phyloP scores from a whole-genome alignment of 2,113 vertebrate species.

The Clarias gariepinus region DNA sequence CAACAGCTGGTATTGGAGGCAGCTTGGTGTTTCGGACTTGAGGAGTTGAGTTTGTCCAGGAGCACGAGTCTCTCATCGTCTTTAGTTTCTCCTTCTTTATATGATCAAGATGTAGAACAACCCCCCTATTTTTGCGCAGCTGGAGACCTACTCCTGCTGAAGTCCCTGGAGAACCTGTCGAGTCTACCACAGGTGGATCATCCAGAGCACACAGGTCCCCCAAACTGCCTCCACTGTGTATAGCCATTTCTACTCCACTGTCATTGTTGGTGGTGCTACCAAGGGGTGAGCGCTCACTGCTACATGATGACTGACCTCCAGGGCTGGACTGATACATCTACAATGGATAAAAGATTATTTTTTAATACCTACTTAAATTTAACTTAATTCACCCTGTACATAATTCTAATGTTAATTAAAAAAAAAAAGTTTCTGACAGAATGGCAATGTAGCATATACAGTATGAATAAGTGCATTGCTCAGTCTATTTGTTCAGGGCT shows the following conservation, averaged over 20 bases:
- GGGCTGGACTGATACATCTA: constrained; percentile 98
- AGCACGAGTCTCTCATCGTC: constrained; percentile 89
- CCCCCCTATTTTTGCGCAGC: constrained; percentile 80
- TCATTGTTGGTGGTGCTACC: constrained; percentile 94
- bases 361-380: not conserved
- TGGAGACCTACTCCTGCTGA: constrained; percentile 84
- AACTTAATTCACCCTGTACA: not conserved
- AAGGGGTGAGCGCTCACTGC: constrained; percentile 96
- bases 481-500: not conserved
- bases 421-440: not conserved
- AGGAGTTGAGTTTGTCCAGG: constrained; percentile 83
- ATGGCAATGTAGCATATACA: not conserved
- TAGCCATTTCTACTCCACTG: constrained; percentile 95
- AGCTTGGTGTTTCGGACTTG: constrained; percentile 88
- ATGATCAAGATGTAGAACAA: constrained; percentile 89
- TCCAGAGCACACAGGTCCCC: constrained; percentile 89
- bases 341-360: constrained; percentile 10
- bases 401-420: not conserved
- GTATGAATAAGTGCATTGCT: not conserved
- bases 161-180: constrained; percentile 81
- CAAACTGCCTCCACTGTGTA: constrained; percentile 94
- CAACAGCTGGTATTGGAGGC: constrained; percentile 88
- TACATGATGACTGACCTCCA: constrained; percentile 96
- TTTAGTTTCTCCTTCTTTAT: constrained; percentile 97
- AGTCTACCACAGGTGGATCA: constrained; percentile 84